A percentile compares a stretch with the other conserved stretches of the same genome.
Evolutionary conservation across 2,888 invertebrate genomes (phyloP).

Genomic region (Drosophila peninsularis): DNA sequence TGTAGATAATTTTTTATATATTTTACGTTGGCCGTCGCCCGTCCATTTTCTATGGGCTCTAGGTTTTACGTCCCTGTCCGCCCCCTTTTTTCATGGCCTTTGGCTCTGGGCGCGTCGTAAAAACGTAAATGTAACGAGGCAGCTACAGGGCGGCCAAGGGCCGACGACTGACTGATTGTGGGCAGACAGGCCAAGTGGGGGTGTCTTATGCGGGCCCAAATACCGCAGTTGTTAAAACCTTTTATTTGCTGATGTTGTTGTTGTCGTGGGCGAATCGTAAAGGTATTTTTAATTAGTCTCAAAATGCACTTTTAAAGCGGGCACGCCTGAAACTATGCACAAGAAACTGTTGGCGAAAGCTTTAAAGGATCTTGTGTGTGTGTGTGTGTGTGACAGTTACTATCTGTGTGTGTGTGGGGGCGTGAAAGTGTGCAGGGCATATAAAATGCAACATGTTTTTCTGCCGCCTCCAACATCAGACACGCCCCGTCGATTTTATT

Average conservation of each 20-base stretch:
- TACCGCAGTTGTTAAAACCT: slow-evolving; percentile 62
- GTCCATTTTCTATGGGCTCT: slow-evolving; percentile 46
- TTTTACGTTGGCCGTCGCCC: slow-evolving; percentile 34
- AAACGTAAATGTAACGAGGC: slow-evolving; percentile 75
- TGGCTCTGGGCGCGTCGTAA: slow-evolving; percentile 68
- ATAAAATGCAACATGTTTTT: slow-evolving; percentile 70
- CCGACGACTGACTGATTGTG: slow-evolving; percentile 19
- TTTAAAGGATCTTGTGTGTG: slow-evolving; percentile 32
- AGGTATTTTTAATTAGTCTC: slow-evolving; percentile 70
- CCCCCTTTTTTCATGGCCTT: slow-evolving; percentile 35
- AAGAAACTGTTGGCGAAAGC: slow-evolving; percentile 8
- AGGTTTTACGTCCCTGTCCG: slow-evolving; percentile 40
- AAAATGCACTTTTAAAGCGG: slow-evolving; percentile 52
- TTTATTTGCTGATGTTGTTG: slow-evolving; percentile 35
- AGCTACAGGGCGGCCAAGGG: slow-evolving; percentile 35
- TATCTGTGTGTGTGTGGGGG: slow-evolving; percentile 8
- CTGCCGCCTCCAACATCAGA: slow-evolving; percentile 18
- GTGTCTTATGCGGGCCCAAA: slow-evolving; percentile 19
- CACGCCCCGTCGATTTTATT: slow-evolving; percentile 60
- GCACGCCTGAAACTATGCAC: slow-evolving; percentile 19
- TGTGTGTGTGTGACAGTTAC: neutral
- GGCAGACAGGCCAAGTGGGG: neutral
- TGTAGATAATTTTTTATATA: slow-evolving; percentile 81
- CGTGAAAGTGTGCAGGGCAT: slow-evolving; percentile 12
- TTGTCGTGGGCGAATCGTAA: slow-evolving; percentile 50